A percentile compares a stretch with the other conserved stretches of the same genome.
Conservation (phyloP, 2,888 invertebrate genomes). For the Idaea biselata region DNA sequence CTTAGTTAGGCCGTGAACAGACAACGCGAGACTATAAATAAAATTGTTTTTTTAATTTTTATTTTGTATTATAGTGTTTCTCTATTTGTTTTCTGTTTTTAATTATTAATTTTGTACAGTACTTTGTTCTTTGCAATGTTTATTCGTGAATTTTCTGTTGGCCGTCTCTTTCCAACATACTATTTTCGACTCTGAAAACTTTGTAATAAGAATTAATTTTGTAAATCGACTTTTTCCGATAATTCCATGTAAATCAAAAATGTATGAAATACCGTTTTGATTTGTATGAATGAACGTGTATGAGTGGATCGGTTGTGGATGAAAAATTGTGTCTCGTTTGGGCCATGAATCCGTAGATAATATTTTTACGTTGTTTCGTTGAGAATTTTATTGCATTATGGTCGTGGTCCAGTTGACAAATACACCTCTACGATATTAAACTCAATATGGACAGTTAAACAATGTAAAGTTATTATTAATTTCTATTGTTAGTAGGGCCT, state of each 20-base stretch:
- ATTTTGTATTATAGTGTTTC: conserved; percentile 67
- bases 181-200: conserved; percentile 27
- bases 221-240: conserved; percentile 48
- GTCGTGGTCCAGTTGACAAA: conserved; percentile 10
- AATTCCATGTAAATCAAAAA: conserved; percentile 22
- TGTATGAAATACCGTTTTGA: conserved; percentile 49
- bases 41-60: conserved; percentile 50
- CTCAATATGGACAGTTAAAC: background rate
- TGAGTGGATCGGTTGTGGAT: conserved; percentile 28
- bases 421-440: background rate
- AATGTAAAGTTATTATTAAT: background rate
- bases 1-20: conserved; percentile 22
- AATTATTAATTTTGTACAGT: conserved; percentile 63
- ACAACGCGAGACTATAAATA: conserved; percentile 44
- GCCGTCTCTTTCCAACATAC: conserved; percentile 16
- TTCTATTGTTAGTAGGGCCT: conserved; percentile 19
- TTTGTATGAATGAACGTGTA: background rate
- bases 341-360: conserved; percentile 32
- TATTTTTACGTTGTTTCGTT: conserved; percentile 40
- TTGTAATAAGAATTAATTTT: conserved; percentile 47
- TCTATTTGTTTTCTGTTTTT: conserved; percentile 44
- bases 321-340: conserved; percentile 24
- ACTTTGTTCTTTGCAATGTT: conserved; percentile 60
- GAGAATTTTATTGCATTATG: conserved; percentile 27
- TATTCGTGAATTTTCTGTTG: conserved; percentile 35